Percentiles rank a stretch among this genome's conserved stretches.
phyloP scores from a whole-genome alignment of 2,113 vertebrate genomes.

The Delphinapterus leucas region DNA sequence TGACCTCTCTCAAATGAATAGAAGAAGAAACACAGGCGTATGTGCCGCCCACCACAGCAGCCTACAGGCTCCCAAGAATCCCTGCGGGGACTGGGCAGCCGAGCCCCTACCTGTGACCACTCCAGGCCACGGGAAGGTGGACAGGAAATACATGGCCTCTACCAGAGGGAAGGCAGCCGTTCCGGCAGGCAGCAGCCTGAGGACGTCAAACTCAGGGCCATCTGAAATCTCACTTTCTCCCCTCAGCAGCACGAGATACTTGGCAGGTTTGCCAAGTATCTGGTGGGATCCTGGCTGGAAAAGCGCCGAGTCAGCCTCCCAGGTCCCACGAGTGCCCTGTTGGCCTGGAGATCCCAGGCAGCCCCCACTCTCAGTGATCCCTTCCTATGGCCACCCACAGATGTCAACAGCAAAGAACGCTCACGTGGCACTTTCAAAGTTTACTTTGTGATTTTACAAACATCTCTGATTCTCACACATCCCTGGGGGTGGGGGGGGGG shows the following conservation, averaged over 20 bases:
- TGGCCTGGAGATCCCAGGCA: background rate
- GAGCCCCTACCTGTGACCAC: background rate
- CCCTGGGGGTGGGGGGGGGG: background rate
- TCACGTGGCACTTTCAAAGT: background rate
- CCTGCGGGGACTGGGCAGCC: rapidly evolving
- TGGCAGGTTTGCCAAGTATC: background rate
- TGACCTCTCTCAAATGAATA: background rate
- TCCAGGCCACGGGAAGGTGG: background rate
- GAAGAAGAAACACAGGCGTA: background rate
- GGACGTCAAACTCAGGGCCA: background rate
- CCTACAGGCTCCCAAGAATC: background rate
- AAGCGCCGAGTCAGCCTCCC: background rate
- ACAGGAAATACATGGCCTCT: rapidly evolving
- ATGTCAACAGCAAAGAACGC: background rate
- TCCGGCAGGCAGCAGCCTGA: background rate
- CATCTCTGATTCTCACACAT: background rate
- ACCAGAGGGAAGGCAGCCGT: background rate
- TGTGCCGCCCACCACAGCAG: rapidly evolving
- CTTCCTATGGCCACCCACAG: background rate
- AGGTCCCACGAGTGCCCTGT: rapidly evolving
- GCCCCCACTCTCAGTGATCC: too few species aligned
- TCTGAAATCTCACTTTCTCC: background rate
- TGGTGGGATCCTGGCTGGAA: background rate
- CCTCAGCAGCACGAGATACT: background rate
- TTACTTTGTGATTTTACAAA: background rate